Base-by-base conservation (phyloP, 2,113 vertebrate species). In the Manacus vitellinus region DNA sequence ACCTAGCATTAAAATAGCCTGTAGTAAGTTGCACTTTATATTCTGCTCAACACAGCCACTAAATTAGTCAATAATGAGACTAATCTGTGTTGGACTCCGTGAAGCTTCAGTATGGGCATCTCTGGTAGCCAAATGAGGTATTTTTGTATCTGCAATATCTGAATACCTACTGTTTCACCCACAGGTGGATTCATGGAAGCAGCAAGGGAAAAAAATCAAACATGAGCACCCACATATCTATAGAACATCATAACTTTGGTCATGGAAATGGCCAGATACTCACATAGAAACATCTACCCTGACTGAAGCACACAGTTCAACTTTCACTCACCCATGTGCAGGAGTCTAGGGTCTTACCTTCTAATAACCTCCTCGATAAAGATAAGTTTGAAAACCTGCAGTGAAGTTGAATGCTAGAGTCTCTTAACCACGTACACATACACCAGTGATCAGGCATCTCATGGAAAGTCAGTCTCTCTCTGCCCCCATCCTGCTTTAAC, bases 311-410 rank as follows among this genome's bases (percentile, higher is more conserved):
- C 6, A 10, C 1, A 20, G 21, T 21, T 74, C 31, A 44, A 6
- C 46, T 74, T 80, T 74, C 58, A 88, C 12, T 4, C 11, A 56
- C 8, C 6, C 28, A 33, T 0, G 1, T 4, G 5, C 0, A 4
- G n/a, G 28, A 49, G 37, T 28, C 1, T 84, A 20, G 25, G 12
- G 5, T 35, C 10, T 79, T 39, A 19, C 14, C 3, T 79, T 88
- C 41, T 31, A 73, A 35, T 31, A 25, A 62, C 2, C 27, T 41
- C 39, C 54, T 56, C 44, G 54, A 0, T 27, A 73, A 79, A 67
- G 56, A 43, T 2, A 4, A 2, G 1, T 79, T 84, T 84, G 37
- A 22, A 85, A 81, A 77, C 7, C 16, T 72, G 43, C 16, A 58
- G 41, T 25, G 24, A 65, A 86, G 11, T 9, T 12, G n/a, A n/a